A percentile compares a stretch with the other conserved stretches of the same genome.
These are phyloP conservation scores for Sciurus carolinensis DNA, from an alignment of 2,797 vertebrate genomes.

Conservation along the genomic window DNA sequence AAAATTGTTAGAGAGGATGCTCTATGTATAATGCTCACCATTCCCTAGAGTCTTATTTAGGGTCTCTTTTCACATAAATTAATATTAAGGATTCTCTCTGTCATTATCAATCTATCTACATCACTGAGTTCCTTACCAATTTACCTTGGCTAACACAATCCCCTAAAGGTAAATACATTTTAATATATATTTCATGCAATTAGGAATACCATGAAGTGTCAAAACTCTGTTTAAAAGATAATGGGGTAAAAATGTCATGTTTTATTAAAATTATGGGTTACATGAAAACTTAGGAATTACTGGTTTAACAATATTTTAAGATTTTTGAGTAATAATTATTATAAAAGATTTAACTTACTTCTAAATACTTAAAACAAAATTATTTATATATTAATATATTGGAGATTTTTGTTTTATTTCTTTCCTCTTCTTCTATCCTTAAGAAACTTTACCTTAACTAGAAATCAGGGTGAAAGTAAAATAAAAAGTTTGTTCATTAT, in stretches of 20 bases:
- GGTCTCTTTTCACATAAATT: background rate
- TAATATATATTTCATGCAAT: constrained; percentile 11
- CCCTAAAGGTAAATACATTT: background rate
- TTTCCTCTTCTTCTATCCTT: no score
- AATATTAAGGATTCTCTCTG: constrained; percentile 2
- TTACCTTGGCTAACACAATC: background rate
- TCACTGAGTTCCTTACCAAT: background rate
- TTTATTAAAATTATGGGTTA: no score
- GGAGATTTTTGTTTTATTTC: no score
- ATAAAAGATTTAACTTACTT: no score
- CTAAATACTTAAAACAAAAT: no score
- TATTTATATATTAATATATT: no score
- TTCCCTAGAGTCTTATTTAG: background rate
- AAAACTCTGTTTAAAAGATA: constrained; percentile 33
- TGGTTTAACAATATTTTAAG: no score
- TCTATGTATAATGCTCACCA: background rate
- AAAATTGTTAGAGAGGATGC: background rate
- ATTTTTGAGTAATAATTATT: no score
- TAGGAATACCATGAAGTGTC: background rate
- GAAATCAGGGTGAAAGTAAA: no score
- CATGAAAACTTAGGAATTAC: no score
- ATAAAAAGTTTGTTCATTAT: no score
- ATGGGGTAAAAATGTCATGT: background rate
- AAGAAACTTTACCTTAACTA: no score
- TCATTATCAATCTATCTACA: background rate